Conservation (phyloP, 1,140 invertebrate species). For the Halictus rubicundus region DNA sequence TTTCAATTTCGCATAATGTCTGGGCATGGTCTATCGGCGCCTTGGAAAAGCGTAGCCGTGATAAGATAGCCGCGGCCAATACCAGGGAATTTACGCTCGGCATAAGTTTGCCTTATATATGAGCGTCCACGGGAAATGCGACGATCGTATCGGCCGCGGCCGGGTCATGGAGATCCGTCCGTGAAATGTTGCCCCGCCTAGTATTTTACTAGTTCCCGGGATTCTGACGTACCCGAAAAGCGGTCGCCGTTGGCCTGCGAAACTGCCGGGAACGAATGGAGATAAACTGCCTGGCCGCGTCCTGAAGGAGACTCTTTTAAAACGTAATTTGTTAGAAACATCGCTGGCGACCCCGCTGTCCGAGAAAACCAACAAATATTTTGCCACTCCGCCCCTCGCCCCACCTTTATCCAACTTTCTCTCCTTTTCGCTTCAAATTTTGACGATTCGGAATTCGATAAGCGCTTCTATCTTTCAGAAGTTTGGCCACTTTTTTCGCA, state of each 20-base stretch:
- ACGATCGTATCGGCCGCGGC: conserved; percentile 76
- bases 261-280: conserved; percentile 19
- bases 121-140: conserved; percentile 80
- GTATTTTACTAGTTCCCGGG: conserved; percentile 60
- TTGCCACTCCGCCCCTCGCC: background rate
- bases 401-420: background rate
- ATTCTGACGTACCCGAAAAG: conserved; percentile 12
- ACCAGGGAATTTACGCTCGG: conserved; percentile 75
- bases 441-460: too few relatives aligned
- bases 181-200: conserved; percentile 67
- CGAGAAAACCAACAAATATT: background rate
- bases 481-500: too few relatives aligned
- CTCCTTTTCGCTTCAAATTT: too few relatives aligned
- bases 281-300: conserved; percentile 27
- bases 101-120: conserved; percentile 79
- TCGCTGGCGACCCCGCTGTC: background rate
- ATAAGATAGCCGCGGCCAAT: conserved; percentile 76
- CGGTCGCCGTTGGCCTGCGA: background rate
- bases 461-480: too few relatives aligned
- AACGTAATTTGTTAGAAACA: conserved; percentile 16
- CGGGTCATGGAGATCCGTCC: conserved; percentile 58
- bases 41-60: conserved; percentile 72
- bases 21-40: conserved; percentile 66
- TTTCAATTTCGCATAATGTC: conserved; percentile 80
- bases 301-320: background rate